A percentile compares a stretch with the other conserved stretches of the same genome.
Conservation (phyloP, 1,140 invertebrate species). For the Tyrophagus putrescentiae region DNA sequence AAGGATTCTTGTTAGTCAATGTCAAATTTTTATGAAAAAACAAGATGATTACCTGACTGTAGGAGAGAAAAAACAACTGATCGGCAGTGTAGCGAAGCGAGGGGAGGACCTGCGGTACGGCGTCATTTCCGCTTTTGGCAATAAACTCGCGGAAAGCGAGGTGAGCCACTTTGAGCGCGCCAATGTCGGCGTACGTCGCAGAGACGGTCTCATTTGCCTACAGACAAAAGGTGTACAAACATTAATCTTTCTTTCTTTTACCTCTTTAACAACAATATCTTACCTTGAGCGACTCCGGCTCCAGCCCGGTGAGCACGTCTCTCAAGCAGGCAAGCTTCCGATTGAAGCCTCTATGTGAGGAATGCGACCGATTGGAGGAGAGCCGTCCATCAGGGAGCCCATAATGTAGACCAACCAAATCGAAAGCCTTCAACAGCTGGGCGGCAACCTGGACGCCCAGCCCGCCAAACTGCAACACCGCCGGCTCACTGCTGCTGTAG, state of each 20-base stretch:
- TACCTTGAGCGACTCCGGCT: too few species aligned
- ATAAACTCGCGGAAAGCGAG: not conserved
- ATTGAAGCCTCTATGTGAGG: too few species aligned
- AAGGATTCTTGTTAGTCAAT: not conserved
- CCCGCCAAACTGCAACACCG: not conserved
- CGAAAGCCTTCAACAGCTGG: conserved; percentile 18
- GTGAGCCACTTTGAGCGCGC: conserved; percentile 7
- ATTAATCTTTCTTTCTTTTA: too few species aligned
- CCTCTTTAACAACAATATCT: too few species aligned
- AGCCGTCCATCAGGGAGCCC: conserved; percentile 13
- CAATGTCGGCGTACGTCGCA: conserved; percentile 13
- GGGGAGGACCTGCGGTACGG: not conserved
- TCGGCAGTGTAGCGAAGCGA: not conserved
- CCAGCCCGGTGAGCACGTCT: too few species aligned
- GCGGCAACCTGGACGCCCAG: conserved; percentile 5
- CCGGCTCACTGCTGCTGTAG: not conserved
- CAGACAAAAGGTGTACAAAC: too few species aligned
- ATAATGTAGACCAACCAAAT: conserved; percentile 16
- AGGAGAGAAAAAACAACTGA: conserved; percentile 15
- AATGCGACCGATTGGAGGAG: not conserved
- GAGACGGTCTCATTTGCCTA: conserved; percentile 4
- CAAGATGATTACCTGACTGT: conserved; percentile 10
- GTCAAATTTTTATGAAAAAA: not conserved
- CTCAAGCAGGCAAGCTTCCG: too few species aligned
- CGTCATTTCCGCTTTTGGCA: not conserved